Evolutionary conservation across 2,888 invertebrate genomes (phyloP), one percentile per base, ranked within the genome.

Genomic region (Leucoma salicis): DNA sequence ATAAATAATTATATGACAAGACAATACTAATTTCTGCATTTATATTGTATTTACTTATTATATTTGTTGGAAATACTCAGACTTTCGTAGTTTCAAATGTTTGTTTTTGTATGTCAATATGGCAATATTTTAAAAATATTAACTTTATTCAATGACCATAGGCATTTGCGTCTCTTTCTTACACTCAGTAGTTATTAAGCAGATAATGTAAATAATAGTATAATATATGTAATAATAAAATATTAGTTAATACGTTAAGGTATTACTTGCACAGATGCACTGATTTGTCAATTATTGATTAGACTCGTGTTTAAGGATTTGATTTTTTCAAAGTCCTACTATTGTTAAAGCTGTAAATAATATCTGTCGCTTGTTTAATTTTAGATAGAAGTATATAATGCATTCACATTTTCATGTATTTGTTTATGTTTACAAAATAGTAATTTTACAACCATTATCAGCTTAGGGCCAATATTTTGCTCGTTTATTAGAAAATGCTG

Each of bases 241-340:
- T 13, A 18, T 2, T 7, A 59, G 16, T 39, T 36, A 43, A 31
- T 21, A 13, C n/a, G 12, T 15, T 15, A 31, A 31, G 44, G 16
- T 66, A 71, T 70, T 70, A 69, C 70, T 79, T 74, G 74, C 75
- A 78, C 68, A 71, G 69, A 72, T 70, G 82, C 81, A 87, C 88
- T 86, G 87, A 86, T 82, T 84, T 84, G 89, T 89, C 89, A 89
- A 89, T 89, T 89, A 89, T 73, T 82, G 83, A 88, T 85, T 89
- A 89, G 89, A 82, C 53, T 78, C 80, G 74, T 73, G 59, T 70
- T 74, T 78, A 78, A 66, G 78, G 75, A 78, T 84, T 85, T 82
- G 63, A 68, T 83, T 85, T 21, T n/a, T 21, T 80, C 46, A 66
- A 76, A 78, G 72, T 82, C 78, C 76, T 77, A 41, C 49, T 63